Conservation (phyloP, 92 coral and sea anemone species). For the Epizoanthus ramosus region DNA sequence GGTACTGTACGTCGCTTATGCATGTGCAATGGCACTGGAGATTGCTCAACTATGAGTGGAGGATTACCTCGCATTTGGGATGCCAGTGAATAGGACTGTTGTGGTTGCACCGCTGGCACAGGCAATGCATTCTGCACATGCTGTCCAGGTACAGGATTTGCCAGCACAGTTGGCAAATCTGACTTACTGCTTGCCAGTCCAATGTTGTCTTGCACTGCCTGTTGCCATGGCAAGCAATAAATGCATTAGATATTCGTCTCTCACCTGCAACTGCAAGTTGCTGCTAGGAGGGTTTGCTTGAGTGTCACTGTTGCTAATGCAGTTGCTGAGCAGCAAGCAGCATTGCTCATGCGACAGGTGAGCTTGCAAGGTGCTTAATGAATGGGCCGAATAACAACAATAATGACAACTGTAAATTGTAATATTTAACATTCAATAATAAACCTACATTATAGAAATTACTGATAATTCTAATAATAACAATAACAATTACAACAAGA, state of each 20-base stretch:
- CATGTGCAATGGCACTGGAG: background rate
- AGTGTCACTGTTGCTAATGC: background rate
- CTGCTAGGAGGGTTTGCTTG: background rate
- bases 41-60: background rate
- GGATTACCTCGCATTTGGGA: background rate
- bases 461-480: too few relatives aligned
- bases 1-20: background rate
- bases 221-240: conserved; percentile 33
- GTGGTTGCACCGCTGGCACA: conserved; percentile 15
- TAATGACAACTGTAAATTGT: too few relatives aligned
- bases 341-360: background rate
- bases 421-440: too few relatives aligned
- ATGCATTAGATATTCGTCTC: conserved; percentile 10
- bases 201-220: conserved; percentile 26
- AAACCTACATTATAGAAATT: too few relatives aligned
- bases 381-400: too few relatives aligned
- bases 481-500: too few relatives aligned
- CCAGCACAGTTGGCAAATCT: background rate
- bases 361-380: too few relatives aligned
- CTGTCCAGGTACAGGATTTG: conserved; percentile 14
- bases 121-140: conserved; percentile 18
- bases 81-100: conserved; percentile 1
- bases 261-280: background rate
- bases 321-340: background rate
- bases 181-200: conserved; percentile 9